Conservation (phyloP, 2,113 vertebrate species). For the Mirza zaza region DNA sequence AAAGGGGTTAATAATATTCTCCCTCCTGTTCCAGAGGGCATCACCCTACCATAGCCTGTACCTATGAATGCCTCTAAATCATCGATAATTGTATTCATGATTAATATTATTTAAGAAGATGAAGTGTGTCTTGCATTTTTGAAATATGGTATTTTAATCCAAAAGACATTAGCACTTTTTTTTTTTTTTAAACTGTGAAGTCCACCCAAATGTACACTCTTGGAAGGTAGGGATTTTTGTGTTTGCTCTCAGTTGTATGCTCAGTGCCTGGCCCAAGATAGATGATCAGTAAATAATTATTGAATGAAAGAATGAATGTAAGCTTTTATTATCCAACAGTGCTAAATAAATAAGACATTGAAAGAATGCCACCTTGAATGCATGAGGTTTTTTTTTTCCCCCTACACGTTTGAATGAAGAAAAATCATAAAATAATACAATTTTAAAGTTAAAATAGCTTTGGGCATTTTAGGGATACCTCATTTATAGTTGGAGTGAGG, state of each 20-base stretch:
- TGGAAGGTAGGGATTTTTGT: not conserved
- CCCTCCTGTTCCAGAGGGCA: not conserved
- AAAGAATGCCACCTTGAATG: not conserved
- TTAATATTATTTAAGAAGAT: not conserved
- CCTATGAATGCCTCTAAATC: not conserved
- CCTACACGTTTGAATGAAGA: not conserved
- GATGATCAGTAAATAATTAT: not conserved
- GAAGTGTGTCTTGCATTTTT: not conserved
- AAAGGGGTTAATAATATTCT: not conserved
- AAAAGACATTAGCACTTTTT: not conserved
- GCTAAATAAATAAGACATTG: not conserved
- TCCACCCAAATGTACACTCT: not conserved
- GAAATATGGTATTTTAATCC: not conserved
- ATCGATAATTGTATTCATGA: not conserved
- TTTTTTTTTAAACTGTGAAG: not conserved
- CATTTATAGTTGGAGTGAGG: not conserved
- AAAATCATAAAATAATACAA: not conserved
- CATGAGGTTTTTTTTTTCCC: not conserved
- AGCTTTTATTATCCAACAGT: not conserved
- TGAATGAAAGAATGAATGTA: constrained; percentile 20
- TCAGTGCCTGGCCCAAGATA: not conserved
- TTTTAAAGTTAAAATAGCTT: not conserved
- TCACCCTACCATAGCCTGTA: not conserved
- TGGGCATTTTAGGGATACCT: not conserved
- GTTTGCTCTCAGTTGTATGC: not conserved